phyloP scores from a whole-genome alignment of 1,140 invertebrate genomes.

The Drosophila serrata region DNA sequence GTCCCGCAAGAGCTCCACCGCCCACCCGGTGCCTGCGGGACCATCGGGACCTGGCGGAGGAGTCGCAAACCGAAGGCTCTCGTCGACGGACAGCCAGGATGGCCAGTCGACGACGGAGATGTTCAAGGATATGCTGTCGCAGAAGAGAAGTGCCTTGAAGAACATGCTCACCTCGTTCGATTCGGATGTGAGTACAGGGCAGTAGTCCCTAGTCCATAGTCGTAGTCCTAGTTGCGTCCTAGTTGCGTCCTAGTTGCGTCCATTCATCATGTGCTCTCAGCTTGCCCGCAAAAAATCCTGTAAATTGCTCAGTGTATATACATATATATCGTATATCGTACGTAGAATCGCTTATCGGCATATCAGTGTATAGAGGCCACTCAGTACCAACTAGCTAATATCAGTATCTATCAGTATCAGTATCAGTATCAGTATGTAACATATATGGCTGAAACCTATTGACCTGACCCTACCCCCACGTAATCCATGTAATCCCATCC shows the following conservation, averaged over 20 bases:
- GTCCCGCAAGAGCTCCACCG: constrained; percentile 83
- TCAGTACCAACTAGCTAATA: constrained; percentile 6
- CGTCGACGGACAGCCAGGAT: constrained; percentile 86
- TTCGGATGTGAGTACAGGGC: constrained; percentile 90
- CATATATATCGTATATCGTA: constrained; percentile 11
- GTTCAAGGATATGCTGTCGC: constrained; percentile 95
- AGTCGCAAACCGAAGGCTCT: constrained; percentile 52
- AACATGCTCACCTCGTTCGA: constrained; percentile 95
- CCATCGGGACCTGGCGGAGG: constrained; percentile 26
- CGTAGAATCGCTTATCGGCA: constrained; percentile 34
- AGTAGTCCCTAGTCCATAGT: neutral
- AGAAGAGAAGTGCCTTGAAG: constrained; percentile 94
- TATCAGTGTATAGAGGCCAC: constrained; percentile 2
- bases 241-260: constrained; percentile 51
- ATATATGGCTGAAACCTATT: constrained; percentile 86
- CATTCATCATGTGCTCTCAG: constrained; percentile 31
- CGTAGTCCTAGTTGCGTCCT: constrained; percentile 45
- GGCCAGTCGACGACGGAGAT: constrained; percentile 93
- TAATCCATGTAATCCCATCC: constrained; percentile 3
- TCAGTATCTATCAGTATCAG: constrained; percentile 8
- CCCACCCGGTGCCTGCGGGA: neutral
- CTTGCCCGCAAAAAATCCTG: constrained; percentile 12
- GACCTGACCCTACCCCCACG: neutral
- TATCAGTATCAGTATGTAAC: constrained; percentile 18
- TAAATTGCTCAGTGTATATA: constrained; percentile 30